Percentiles rank a stretch among this genome's conserved stretches.
Evolutionary conservation across 2,113 vertebrate genomes (phyloP).

Genomic region (Scytalopus superciliaris): DNA sequence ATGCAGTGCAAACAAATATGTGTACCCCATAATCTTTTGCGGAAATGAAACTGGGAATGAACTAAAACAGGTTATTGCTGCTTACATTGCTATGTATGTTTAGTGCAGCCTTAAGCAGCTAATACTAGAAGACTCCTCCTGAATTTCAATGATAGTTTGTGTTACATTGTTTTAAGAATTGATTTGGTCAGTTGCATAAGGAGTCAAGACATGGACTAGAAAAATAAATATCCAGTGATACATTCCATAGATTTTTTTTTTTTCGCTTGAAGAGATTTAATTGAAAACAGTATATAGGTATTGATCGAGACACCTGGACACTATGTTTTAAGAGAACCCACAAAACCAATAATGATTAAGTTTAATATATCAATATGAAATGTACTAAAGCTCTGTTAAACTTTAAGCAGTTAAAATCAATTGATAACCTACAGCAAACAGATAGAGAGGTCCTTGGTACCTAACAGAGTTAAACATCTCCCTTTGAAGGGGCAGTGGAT

Average conservation of each 20-base stretch:
- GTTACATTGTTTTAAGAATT: constrained; percentile 29
- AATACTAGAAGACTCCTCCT: neutral
- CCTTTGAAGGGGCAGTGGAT: neutral
- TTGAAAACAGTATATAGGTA: constrained; percentile 37
- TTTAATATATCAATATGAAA: constrained; percentile 14
- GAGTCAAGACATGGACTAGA: neutral
- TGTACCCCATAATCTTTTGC: neutral
- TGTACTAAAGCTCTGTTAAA: constrained; percentile 31
- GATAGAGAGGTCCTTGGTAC: neutral
- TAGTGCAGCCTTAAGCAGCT: neutral
- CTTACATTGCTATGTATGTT: constrained; percentile 17
- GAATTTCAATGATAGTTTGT: constrained; percentile 6
- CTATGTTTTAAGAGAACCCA: neutral
- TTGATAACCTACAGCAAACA: constrained; percentile 28
- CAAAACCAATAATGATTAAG: constrained; percentile 23
- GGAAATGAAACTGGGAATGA: constrained; percentile 2
- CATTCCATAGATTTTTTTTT: neutral
- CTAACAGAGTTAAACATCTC: neutral
- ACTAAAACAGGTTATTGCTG: neutral
- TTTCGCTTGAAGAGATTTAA: neutral
- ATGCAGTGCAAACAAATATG: neutral
- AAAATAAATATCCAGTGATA: constrained; percentile 6
- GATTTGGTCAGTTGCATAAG: constrained; percentile 28
- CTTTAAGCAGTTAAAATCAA: constrained; percentile 42
- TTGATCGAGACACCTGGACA: constrained; percentile 8